Percentiles rank a stretch among this genome's conserved stretches.
Conservation (phyloP, 1,140 invertebrate species). For the Diabrotica virgifera region DNA sequence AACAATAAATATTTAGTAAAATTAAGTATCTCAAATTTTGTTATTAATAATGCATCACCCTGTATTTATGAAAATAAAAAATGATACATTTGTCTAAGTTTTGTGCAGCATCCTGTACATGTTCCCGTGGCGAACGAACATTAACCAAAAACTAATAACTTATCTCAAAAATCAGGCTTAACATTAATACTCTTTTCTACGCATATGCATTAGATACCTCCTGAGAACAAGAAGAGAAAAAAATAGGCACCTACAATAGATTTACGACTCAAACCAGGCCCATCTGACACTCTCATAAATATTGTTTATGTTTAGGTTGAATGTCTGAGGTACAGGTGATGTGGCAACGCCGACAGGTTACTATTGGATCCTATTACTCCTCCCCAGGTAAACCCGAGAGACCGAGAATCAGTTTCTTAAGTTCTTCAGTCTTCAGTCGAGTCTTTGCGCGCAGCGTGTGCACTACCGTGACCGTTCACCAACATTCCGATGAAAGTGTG, state of each 20-base stretch:
- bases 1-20: too few relatives aligned
- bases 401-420: slow-evolving; percentile 8
- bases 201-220: slow-evolving; percentile 19
- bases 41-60: too few relatives aligned
- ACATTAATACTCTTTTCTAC: slow-evolving; percentile 11
- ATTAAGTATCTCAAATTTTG: too few relatives aligned
- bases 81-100: too few relatives aligned
- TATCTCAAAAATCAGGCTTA: slow-evolving; percentile 12
- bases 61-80: too few relatives aligned
- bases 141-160: slow-evolving; percentile 6
- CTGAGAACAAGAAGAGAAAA: slow-evolving; percentile 15
- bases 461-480: not conserved
- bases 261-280: slow-evolving; percentile 44
- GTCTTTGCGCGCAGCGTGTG: slow-evolving; percentile 25
- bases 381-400: slow-evolving; percentile 35
- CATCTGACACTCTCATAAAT: slow-evolving; percentile 46
- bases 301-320: slow-evolving; percentile 42
- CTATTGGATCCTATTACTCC: slow-evolving; percentile 40
- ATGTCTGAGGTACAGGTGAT: slow-evolving; percentile 35
- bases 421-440: slow-evolving; percentile 32
- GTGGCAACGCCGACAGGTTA: slow-evolving; percentile 40
- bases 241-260: slow-evolving; percentile 41
- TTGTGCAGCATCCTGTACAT: too few relatives aligned
- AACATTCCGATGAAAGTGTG: slow-evolving; percentile 10
- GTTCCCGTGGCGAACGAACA: not conserved